Base-by-base conservation (phyloP, 1,140 invertebrate species). In the Tetramorium alpestre region DNA sequence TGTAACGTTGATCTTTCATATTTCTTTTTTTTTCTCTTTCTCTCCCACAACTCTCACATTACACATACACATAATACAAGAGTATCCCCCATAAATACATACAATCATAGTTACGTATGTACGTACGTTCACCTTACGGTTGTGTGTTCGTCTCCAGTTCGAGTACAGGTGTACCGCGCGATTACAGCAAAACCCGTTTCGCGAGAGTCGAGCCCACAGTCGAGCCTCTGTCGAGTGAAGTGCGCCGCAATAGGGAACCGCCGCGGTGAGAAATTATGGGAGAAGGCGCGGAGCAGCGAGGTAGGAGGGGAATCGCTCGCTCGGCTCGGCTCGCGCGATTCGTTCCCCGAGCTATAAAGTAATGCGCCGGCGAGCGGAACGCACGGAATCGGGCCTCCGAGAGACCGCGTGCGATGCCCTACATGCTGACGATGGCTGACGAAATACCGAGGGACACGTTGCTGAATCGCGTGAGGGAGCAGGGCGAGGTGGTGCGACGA, bases 401-500 rank as follows among this genome's bases (percentile, higher is more conserved):
- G 44, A 75, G 13, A 85, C 41, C 41, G 38, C 87, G 86, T 84
- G 84, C 41, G 41, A 85, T 84, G 86, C 54, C 51, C 51, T 41
- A 22, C 62, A 38, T 69, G 65, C 82, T 25, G 60, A 77, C 87
- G 18, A 95, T 95, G 94, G 92, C 92, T 88, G 93, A 94, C 93
- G 95, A 96, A 94, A 94, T 91, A 82, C 2, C 77, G 41, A 94
- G 94, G 91, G 96, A 96, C 92, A 94, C 94, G 88, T 93, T 97
- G 90, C 93, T 96, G 90, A 96, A 97, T 93, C 95, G 96, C 95
- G 98, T 98, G 87, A 98, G 98, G 95, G 94, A 96, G 90, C 98
- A 98, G 95, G 97, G 97, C 84, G 97, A 98, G 94, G 91, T 98
- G 87, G 98, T 98, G 11, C 95, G 98, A 93, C 97, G 97, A 95